Evolutionary conservation across 2,888 invertebrate species (phyloP), one percentile per base, ranked within the genome.

Genomic region (Drosophila macrospina): DNA sequence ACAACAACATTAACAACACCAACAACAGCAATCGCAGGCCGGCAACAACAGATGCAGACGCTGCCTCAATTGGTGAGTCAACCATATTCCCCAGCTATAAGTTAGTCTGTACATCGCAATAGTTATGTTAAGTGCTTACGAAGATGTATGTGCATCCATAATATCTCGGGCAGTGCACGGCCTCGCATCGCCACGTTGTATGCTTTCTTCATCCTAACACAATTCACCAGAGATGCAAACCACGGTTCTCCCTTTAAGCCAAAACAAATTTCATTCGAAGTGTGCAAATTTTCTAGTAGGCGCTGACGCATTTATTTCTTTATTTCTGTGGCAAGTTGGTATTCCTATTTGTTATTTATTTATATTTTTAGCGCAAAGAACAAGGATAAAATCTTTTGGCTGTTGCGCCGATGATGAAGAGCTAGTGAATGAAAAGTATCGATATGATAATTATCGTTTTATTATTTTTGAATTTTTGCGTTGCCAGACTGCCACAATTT

Each of bases 191-290:
- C 44, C 57, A 55, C 54, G 42, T 69, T 57, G 48, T 42, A 32
- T 48, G 55, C 65, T 70, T 28, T 54, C 20, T 11, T 72, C 67
- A 72, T 73, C 74, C 30, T 48, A 41, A 47, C 63, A 68, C 34
- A 34, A 52, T 48, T 65, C 77, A 73, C 55, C 73, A 60, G 73
- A 71, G 77, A 76, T 76, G 73, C 42, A 64, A 70, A 75, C 64
- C 75, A 47, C 20, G 41, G 32, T 48, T 15, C 4, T 5, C 2
- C 16, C 4, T n/a, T 32, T 13, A 11, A 32, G 28, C 5, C 36
- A 45, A 30, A 28, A 15, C 11, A 6, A 26, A 28, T 44, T 13
- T 6, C 13, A 30, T 1, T 30, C 5, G 0, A 32, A 28, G 28
- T 28, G 20, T 20, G 20, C n/a, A n/a, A n/a, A n/a, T n/a, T n/a